A percentile compares a stretch with the other conserved stretches of the same genome.
Conservation (phyloP, 2,113 vertebrate genomes). For the Eonycteris spelaea region DNA sequence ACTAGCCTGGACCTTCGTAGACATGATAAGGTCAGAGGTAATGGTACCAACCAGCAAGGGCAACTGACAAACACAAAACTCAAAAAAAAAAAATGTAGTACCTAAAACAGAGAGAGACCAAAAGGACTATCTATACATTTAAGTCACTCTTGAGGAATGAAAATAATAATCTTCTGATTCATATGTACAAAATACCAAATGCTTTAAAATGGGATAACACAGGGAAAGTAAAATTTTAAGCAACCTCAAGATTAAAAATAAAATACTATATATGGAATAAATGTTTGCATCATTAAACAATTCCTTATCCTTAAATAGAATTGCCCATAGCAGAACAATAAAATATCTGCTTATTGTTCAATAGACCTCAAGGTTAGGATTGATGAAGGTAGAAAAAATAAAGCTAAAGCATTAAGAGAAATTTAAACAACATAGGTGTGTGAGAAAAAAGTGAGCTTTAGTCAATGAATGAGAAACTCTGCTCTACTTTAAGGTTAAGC, state of each 20-base stretch:
- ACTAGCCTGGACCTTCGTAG: background rate
- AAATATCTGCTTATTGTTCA: background rate
- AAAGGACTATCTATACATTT: background rate
- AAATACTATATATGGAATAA: background rate
- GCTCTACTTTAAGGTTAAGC: background rate
- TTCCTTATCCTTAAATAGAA: background rate
- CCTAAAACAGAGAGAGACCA: background rate
- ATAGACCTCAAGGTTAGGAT: background rate
- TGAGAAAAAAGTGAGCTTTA: background rate
- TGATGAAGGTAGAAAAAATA: background rate
- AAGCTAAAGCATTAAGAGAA: background rate
- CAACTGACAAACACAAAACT: background rate
- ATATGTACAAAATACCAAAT: background rate
- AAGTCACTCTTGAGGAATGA: background rate
- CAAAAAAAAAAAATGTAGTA: background rate
- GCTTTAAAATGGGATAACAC: background rate
- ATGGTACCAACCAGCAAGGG: background rate
- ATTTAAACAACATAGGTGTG: background rate
- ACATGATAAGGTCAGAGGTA: background rate
- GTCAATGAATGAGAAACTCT: conserved; percentile 20
- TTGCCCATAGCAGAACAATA: background rate
- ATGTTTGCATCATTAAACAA: background rate
- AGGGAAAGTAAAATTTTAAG: conserved; percentile 9
- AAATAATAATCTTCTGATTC: background rate
- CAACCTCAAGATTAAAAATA: background rate